Conservation (phyloP, 2,113 vertebrate genomes). For the Megaleporinus macrocephalus region DNA sequence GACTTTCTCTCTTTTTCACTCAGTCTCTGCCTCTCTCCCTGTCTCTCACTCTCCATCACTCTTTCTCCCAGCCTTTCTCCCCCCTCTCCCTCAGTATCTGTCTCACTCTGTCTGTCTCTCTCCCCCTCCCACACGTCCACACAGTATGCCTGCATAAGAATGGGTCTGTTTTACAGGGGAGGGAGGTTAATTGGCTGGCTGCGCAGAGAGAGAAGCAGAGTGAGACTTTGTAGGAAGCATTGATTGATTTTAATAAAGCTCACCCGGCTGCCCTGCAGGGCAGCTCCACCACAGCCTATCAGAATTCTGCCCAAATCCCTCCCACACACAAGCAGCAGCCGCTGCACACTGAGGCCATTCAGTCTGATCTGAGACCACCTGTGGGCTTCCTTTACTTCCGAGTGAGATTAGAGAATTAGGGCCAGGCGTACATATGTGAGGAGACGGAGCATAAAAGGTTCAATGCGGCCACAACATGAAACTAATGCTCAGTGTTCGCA, state of each 20-base stretch:
- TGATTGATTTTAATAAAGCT: constrained; percentile 12
- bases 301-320: constrained; percentile 18
- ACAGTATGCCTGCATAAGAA: background rate
- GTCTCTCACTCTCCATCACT: too few relatives aligned
- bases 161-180: background rate
- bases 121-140: background rate
- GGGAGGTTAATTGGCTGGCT: background rate
- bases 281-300: background rate
- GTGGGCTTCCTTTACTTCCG: background rate
- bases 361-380: constrained; percentile 3
- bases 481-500: too few relatives aligned
- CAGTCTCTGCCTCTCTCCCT: too few relatives aligned
- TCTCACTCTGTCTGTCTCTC: background rate
- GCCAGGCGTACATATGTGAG: background rate
- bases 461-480: too few relatives aligned
- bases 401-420: background rate
- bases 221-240: background rate
- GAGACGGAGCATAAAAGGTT: background rate
- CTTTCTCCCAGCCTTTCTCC: too few relatives aligned
- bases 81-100: background rate
- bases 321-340: background rate
- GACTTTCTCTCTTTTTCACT: too few relatives aligned
- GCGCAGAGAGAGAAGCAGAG: background rate
- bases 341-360: background rate
- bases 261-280: background rate